Base-by-base conservation (phyloP, 2,113 vertebrate genomes). In the Mionectes macconnelli region DNA sequence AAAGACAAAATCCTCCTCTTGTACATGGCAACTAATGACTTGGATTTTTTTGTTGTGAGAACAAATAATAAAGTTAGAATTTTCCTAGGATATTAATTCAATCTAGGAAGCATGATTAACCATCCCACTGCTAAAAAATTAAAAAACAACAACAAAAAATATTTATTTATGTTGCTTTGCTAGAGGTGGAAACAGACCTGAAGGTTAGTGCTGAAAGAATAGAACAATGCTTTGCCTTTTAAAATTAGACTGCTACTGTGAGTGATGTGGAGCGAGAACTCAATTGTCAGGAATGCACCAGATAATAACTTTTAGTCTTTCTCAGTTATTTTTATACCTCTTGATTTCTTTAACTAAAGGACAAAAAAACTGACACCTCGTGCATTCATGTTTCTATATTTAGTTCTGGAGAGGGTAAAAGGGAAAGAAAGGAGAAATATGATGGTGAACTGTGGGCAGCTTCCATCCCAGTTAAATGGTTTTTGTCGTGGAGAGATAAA, bases 401-500 rank as follows among this genome's bases (percentile, higher is more conserved):
- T 85, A 57, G 28, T 30, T 8, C 14, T 79, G 28, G 23, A 45
- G 87, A 69, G 25, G 33, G 16, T n/a, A 56, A 72, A 84, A 76
- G 13, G 45, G 11, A 16, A 19, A 19, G 28, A 37, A 27, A 13
- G 31, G 11, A n/a, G 16, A 14, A 37, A 44, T 1, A 17, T 6
- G 50, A 18, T 1, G 2, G 35, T 2, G 53, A 92, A 6, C 8
- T 42, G 24, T 15, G 30, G 33, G n/a, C 42, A 73, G 42, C 18
- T 76, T 62, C 6, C 16, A 17, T 64, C 49, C 27, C 60, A 57
- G 2, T 9, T 31, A 47, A 86, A 50, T 5, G n/a, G 8, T 20
- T 0, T 0, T 45, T 72, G 68, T n/a, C 1, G 0, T 28, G 12
- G 37, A 33, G 68, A 70, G 45, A 59, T 63, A 19, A 28, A 82